Conservation (phyloP, 2,113 vertebrate genomes). For the Ammospiza caudacuta region DNA sequence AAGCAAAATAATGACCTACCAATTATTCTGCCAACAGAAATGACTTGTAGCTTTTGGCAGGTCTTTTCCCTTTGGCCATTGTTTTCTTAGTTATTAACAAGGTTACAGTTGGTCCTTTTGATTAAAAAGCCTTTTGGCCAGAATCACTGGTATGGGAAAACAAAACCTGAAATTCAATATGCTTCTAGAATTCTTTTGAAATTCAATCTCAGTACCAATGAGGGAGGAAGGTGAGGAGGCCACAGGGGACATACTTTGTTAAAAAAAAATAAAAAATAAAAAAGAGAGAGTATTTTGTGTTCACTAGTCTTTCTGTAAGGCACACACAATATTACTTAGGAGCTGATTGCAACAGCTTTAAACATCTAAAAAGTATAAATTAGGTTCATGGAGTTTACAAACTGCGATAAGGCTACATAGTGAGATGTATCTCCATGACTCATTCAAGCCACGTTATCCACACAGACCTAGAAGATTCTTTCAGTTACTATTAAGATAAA, state of each 20-base stretch:
- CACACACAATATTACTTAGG: neutral
- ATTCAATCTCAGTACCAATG: constrained; percentile 49
- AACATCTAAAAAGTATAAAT: neutral
- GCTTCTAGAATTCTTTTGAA: constrained; percentile 77
- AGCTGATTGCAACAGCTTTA: neutral
- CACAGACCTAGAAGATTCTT: neutral
- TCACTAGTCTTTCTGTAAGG: neutral
- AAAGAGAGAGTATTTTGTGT: neutral
- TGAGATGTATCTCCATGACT: neutral
- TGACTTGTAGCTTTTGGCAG: constrained; percentile 83
- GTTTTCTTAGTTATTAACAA: constrained; percentile 92
- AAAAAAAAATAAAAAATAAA: neutral
- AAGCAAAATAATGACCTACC: constrained; percentile 83
- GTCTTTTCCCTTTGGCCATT: constrained; percentile 77
- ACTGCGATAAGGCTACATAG: neutral
- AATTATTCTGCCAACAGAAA: constrained; percentile 86
- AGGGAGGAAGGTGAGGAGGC: constrained; percentile 42
- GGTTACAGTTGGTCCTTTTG: constrained; percentile 80
- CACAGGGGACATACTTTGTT: constrained; percentile 1
- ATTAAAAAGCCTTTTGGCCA: constrained; percentile 76
- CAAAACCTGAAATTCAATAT: constrained; percentile 73
- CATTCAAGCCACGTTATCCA: neutral
- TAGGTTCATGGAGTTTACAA: neutral
- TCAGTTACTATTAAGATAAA: neutral
- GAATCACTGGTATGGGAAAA: constrained; percentile 60